These are phyloP conservation scores for Apodemus sylvaticus DNA, from an alignment of 2,113 vertebrate species.

Conservation along the genomic window DNA sequence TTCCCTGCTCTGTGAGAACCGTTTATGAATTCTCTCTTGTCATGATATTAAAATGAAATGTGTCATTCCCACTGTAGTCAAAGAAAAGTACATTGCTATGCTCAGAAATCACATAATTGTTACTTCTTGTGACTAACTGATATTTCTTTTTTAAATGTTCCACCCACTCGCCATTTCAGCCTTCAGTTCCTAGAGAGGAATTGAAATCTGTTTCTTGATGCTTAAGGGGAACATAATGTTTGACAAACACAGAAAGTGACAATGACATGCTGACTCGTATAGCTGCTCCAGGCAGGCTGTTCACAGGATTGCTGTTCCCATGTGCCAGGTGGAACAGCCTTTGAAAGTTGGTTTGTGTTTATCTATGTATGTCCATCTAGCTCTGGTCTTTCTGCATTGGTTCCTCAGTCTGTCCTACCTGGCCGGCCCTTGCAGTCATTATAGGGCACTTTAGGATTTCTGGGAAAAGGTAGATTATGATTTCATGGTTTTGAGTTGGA, in stretches of 20 bases:
- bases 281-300: slow-evolving; percentile 11
- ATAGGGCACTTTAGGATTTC: background rate
- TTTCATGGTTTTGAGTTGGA: background rate
- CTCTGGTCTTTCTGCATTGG: background rate
- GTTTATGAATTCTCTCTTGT: slow-evolving; percentile 37
- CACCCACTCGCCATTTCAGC: slow-evolving; percentile 58
- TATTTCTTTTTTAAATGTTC: slow-evolving; percentile 65
- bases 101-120: slow-evolving; percentile 67
- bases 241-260: slow-evolving; percentile 55
- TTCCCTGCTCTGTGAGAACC: slow-evolving; percentile 10
- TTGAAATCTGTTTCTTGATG: slow-evolving; percentile 61
- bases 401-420: background rate
- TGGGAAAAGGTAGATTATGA: background rate
- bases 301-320: background rate
- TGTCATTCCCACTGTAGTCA: slow-evolving; percentile 53
- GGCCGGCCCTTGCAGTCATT: background rate
- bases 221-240: slow-evolving; percentile 58
- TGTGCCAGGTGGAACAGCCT: background rate
- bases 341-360: slow-evolving; percentile 5
- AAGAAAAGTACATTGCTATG: slow-evolving; percentile 62
- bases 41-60: slow-evolving; percentile 68
- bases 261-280: background rate
- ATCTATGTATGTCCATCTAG: background rate
- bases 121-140: slow-evolving; percentile 62
- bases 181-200: slow-evolving; percentile 69